Evolutionary conservation across 2,888 invertebrate species (phyloP).

Genomic region (Himalopsyche tibetana): DNA sequence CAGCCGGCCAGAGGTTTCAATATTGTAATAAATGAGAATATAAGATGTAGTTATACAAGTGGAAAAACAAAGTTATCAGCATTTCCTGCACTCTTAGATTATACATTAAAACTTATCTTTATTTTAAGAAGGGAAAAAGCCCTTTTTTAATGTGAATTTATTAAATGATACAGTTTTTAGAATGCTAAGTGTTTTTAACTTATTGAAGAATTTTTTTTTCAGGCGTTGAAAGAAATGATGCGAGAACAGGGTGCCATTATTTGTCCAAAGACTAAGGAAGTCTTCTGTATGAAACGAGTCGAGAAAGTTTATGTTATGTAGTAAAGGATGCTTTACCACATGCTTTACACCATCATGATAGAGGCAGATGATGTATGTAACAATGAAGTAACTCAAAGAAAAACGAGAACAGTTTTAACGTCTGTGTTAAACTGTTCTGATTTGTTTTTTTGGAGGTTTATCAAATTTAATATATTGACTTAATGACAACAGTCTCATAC

Average conservation of each 20-base stretch:
- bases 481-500: too few species aligned
- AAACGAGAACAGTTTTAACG: neutral
- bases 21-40: too few species aligned
- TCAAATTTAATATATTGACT: too few species aligned
- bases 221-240: conserved; percentile 95
- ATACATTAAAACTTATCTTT: neutral
- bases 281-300: conserved; percentile 92
- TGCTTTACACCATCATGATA: conserved; percentile 30
- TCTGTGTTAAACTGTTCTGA: neutral
- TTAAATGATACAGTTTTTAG: too few species aligned
- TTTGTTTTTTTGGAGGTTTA: neutral
- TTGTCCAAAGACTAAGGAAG: conserved; percentile 96
- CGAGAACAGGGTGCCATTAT: conserved; percentile 94
- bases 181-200: neutral
- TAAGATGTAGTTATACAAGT: too few species aligned
- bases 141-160: neutral
- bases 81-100: too few species aligned
- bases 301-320: conserved; percentile 99
- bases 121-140: neutral
- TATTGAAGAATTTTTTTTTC: conserved; percentile 67
- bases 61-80: too few species aligned
- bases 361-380: neutral
- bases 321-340: conserved; percentile 31
- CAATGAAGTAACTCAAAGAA: neutral
- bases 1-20: too few species aligned